phyloP scores from a whole-genome alignment of 2,888 invertebrate genomes.

The Steinernema carpocapsae region DNA sequence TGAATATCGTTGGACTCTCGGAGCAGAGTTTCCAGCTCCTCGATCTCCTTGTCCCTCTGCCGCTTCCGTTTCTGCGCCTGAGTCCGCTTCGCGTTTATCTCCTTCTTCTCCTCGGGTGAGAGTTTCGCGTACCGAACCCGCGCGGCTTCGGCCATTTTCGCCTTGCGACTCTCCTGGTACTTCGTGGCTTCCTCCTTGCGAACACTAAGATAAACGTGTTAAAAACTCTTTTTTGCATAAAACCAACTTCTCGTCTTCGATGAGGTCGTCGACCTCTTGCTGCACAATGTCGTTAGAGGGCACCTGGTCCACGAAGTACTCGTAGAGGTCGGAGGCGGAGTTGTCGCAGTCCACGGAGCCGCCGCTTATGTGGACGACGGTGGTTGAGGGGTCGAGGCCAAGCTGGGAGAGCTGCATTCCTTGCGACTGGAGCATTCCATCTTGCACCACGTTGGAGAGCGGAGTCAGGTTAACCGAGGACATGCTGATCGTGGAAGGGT shows the following conservation, averaged over 20 bases:
- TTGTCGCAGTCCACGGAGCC: constrained; percentile 3
- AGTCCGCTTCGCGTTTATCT: constrained; percentile 34
- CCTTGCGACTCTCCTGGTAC: neutral
- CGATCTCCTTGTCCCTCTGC: constrained; percentile 38
- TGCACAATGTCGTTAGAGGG: neutral
- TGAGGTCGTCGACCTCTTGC: constrained; percentile 1
- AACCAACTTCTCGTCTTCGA: constrained; percentile 37
- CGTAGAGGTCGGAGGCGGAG: constrained; percentile 1
- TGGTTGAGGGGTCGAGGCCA: neutral
- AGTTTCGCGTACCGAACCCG: constrained; percentile 31
- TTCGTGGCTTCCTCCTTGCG: constrained; percentile 5
- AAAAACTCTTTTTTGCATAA: neutral
- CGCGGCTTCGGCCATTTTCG: constrained; percentile 19
- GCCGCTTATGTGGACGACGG: constrained; percentile 11
- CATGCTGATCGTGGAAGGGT: neutral
- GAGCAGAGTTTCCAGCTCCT: constrained; percentile 41
- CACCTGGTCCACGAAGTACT: constrained; percentile 13
- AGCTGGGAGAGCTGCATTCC: neutral
- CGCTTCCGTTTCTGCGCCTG: constrained; percentile 36
- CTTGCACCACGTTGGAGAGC: constrained; percentile 13
- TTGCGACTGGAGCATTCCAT: constrained; percentile 14
- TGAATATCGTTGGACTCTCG: constrained; percentile 34
- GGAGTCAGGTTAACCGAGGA: constrained; percentile 17
- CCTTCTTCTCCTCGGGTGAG: constrained; percentile 34
- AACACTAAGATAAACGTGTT: neutral